Base-by-base conservation (phyloP, 2,113 vertebrate genomes). In the Arvicanthis niloticus region DNA sequence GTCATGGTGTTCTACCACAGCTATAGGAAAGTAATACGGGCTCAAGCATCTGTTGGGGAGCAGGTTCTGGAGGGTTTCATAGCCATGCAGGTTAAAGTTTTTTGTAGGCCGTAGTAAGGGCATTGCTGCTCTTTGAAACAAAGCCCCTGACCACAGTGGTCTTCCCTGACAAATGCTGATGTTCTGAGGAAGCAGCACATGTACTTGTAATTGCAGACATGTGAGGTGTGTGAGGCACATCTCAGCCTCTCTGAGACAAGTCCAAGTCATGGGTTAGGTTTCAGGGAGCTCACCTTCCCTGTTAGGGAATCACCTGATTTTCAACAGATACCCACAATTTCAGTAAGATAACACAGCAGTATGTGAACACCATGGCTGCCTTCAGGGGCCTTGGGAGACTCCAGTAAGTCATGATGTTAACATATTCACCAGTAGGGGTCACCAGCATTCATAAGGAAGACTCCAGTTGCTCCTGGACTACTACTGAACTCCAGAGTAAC, bases 181-280 rank as follows among this genome's bases (percentile, higher is more conserved):
- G 45, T 48, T 1, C 5, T 10, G 72, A 24, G 84, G 12, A 87
- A 40, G 0, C 0, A 24, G 70, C 29, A 10, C 3, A 5, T 3
- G 26, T 1, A 12, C 3, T 3, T 1, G 5, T 37, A 16, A 40
- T 7, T 48, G 22, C 42, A 5, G 0, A 15, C 22, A 4, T 22
- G 1, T 0, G 1, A 6, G 5, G 58, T 19, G 21, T 62, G 60
- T 60, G 21, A 48, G 15, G 70, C 29, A 3, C 0, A 1, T 2
- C 7, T 2, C 0, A 1, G 17, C 56, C 88, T 48, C 42, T 45
- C 21, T 70, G 31, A 13, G 42, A 80, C 8, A 7, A 31, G n/a
- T 2, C 26, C n/a, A 19, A 19, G 82, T 9, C 53, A 31, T 3
- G 75, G 45, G 15, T 5, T 42, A 10, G 13, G n/a, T 53, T 4